phyloP scores from a whole-genome alignment of 2,888 invertebrate species.

The Phaedon cochleariae region DNA sequence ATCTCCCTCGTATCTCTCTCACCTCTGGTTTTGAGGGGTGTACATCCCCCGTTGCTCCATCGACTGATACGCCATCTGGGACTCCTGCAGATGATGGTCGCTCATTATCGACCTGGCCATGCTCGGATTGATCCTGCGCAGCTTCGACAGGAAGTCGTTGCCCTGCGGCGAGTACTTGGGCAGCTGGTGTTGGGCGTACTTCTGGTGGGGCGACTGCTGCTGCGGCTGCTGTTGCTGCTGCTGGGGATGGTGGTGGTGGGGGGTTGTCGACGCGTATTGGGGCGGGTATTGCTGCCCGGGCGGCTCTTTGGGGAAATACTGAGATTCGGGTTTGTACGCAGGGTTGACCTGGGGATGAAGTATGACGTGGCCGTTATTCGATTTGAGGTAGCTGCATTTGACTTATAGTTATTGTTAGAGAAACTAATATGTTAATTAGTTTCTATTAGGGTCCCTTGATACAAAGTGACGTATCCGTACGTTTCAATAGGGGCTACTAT shows the following conservation, averaged over 20 bases:
- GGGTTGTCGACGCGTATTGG: conserved; percentile 37
- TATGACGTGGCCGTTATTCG: too few species aligned
- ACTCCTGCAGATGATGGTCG: conserved; percentile 55
- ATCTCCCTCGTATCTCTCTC: too few species aligned
- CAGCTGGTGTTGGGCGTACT: conserved; percentile 44
- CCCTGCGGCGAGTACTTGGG: conserved; percentile 45
- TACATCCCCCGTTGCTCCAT: conserved; percentile 53
- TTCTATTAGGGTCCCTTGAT: too few species aligned
- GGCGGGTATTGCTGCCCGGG: conserved; percentile 15
- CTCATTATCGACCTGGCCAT: conserved; percentile 57
- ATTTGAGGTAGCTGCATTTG: too few species aligned
- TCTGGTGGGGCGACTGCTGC: conserved; percentile 39
- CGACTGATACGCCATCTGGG: conserved; percentile 44
- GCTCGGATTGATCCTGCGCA: conserved; percentile 55
- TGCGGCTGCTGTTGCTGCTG: conserved; percentile 18
- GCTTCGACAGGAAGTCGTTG: conserved; percentile 54
- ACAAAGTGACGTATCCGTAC: too few species aligned
- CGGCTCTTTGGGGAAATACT: conserved; percentile 49
- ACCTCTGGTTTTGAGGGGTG: conserved; percentile 49
- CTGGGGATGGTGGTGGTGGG: not conserved
- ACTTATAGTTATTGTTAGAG: too few species aligned
- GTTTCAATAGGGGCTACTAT: too few species aligned
- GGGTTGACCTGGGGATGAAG: conserved; percentile 38
- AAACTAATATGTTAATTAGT: too few species aligned
- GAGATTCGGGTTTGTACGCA: conserved; percentile 52